These are phyloP conservation scores for Agapornis roseicollis DNA, from an alignment of 2,113 vertebrate species.

Conservation along the genomic window DNA sequence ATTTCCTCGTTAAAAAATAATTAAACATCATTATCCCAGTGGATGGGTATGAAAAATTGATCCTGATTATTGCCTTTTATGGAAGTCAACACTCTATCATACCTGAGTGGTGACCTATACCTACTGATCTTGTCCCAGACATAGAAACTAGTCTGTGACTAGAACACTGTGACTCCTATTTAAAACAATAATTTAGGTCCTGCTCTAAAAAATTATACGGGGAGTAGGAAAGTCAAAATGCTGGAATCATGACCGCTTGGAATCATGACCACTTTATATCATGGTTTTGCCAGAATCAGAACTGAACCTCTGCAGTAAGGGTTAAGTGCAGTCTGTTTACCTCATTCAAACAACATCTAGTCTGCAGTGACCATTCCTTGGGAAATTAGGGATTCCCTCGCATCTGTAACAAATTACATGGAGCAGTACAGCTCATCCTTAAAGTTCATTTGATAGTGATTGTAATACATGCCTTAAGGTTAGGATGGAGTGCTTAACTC, in stretches of 20 bases:
- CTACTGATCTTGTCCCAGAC: background rate
- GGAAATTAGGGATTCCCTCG: slow-evolving; percentile 65
- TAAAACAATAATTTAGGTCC: background rate
- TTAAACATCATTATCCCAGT: background rate
- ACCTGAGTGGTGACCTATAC: background rate
- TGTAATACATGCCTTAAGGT: slow-evolving; percentile 52
- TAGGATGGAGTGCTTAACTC: slow-evolving; percentile 24
- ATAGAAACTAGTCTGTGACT: background rate
- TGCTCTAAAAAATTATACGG: background rate
- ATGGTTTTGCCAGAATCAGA: background rate
- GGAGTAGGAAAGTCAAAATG: background rate
- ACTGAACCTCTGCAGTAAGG: background rate
- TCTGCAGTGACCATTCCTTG: slow-evolving; percentile 54
- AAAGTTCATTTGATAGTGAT: slow-evolving; percentile 49
- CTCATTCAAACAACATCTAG: slow-evolving; percentile 32
- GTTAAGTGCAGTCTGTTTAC: slow-evolving; percentile 33
- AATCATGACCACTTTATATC: background rate
- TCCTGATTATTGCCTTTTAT: background rate
- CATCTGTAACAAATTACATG: slow-evolving; percentile 42
- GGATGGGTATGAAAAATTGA: background rate
- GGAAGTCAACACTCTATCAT: background rate
- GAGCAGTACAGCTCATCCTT: slow-evolving; percentile 47
- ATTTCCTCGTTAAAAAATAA: background rate
- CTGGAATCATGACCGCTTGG: background rate
- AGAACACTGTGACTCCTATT: background rate